These are phyloP conservation scores for Glaucidium brasilianum DNA, from an alignment of 2,113 vertebrate species.

Conservation along the genomic window DNA sequence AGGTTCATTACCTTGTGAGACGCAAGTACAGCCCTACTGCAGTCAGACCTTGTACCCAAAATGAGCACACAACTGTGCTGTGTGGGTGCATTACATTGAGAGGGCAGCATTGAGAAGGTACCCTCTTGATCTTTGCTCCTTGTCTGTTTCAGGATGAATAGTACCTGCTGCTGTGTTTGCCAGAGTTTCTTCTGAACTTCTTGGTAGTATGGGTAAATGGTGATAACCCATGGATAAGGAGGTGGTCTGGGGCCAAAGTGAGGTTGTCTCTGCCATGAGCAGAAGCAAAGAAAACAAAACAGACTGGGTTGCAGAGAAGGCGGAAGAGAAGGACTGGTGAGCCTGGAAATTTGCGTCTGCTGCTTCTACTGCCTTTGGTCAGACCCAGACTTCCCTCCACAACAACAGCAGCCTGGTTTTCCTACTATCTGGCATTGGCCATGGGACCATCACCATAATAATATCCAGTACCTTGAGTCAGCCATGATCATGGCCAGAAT, in stretches of 20 bases:
- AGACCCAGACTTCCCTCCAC: background rate
- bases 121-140: background rate
- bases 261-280: background rate
- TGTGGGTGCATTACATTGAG: rapidly evolving
- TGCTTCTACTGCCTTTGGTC: background rate
- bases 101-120: background rate
- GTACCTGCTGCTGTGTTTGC: background rate
- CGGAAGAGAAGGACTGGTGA: background rate
- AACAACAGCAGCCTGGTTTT: background rate
- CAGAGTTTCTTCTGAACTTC: background rate
- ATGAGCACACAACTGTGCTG: background rate
- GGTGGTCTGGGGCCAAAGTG: background rate
- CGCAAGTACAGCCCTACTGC: background rate
- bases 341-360: background rate
- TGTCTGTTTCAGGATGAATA: background rate
- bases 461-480: background rate
- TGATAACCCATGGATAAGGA: background rate
- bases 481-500: background rate
- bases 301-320: background rate
- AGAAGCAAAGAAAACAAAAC: background rate
- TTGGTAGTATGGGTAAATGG: background rate
- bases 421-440: background rate
- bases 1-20: background rate
- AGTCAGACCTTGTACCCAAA: background rate
- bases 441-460: background rate